Evolutionary conservation across 64 coral and sea anemone species (phyloP).

Genomic region (Dendronephthya gigantea): DNA sequence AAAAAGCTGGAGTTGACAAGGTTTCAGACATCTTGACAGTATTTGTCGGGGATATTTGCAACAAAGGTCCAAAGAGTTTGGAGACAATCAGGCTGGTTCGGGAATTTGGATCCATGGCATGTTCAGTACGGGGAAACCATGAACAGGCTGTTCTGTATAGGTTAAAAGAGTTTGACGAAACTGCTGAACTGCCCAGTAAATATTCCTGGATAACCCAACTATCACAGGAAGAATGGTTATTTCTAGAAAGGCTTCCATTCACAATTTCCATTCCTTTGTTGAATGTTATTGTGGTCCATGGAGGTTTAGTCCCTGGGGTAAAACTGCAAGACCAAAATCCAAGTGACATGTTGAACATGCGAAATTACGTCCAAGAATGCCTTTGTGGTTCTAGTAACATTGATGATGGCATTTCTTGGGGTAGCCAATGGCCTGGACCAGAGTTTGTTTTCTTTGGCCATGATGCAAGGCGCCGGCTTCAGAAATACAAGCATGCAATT

Average conservation of each 20-base stretch:
- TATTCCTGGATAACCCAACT: slow-evolving; percentile 38
- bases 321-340: slow-evolving; percentile 45
- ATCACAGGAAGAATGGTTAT: slow-evolving; percentile 47
- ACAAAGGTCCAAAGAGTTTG: background rate
- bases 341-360: slow-evolving; percentile 50
- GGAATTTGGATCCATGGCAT: background rate
- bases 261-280: slow-evolving; percentile 51
- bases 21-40: background rate
- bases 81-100: background rate
- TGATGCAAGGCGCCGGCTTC: slow-evolving; percentile 55
- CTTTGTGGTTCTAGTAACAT: slow-evolving; percentile 23
- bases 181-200: slow-evolving; percentile 4
- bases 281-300: slow-evolving; percentile 54
- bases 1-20: background rate
- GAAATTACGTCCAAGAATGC: slow-evolving; percentile 57
- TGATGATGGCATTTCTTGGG: slow-evolving; percentile 55
- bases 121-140: background rate
- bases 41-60: background rate
- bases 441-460: slow-evolving; percentile 63
- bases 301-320: slow-evolving; percentile 58
- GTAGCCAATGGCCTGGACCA: slow-evolving; percentile 44
- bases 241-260: slow-evolving; percentile 49
- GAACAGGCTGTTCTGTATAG: background rate
- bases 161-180: background rate
- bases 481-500: slow-evolving; percentile 35